Conservation (phyloP, 2,888 invertebrate genomes). For the Ashinkailepas kermadecensis region DNA sequence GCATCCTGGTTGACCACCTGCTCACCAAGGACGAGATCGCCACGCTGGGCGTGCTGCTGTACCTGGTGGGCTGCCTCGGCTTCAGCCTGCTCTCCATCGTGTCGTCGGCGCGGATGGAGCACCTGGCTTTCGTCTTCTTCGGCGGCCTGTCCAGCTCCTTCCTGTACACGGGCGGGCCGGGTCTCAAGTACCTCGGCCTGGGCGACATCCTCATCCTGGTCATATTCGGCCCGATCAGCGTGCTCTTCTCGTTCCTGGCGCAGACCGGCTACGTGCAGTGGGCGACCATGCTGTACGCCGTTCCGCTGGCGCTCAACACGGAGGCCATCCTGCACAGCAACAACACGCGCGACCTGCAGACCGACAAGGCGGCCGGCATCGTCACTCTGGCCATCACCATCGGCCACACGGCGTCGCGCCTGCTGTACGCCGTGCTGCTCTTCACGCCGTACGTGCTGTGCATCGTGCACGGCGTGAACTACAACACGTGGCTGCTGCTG, state of each 20-base stretch:
- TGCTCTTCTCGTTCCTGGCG: conserved; percentile 84
- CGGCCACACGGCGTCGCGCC: conserved; percentile 82
- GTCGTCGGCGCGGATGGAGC: conserved; percentile 89
- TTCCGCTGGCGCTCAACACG: conserved; percentile 86
- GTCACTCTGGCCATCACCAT: conserved; percentile 91
- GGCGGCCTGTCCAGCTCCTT: conserved; percentile 91
- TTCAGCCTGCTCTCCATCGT: conserved; percentile 66
- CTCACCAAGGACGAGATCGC: conserved; percentile 75
- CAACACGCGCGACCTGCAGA: conserved; percentile 84
- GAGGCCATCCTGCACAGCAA: conserved; percentile 93
- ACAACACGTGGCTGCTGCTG: conserved; percentile 78
- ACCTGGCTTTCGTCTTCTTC: conserved; percentile 86
- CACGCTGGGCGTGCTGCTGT: conserved; percentile 78
- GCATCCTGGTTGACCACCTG: conserved; percentile 89
- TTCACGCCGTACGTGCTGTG: conserved; percentile 87
- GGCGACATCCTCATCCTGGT: conserved; percentile 87
- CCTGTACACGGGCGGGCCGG: conserved; percentile 93
- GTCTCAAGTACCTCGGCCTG: conserved; percentile 88
- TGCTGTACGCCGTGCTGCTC: conserved; percentile 77
- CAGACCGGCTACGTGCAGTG: conserved; percentile 87
- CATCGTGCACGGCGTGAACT: conserved; percentile 73
- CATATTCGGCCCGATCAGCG: conserved; percentile 88
- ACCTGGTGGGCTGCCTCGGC: conserved; percentile 74
- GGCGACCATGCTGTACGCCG: conserved; percentile 84
- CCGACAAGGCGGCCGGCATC: conserved; percentile 80